Base-by-base conservation (phyloP, 2,113 vertebrate genomes). In the Aegotheles bennettii region DNA sequence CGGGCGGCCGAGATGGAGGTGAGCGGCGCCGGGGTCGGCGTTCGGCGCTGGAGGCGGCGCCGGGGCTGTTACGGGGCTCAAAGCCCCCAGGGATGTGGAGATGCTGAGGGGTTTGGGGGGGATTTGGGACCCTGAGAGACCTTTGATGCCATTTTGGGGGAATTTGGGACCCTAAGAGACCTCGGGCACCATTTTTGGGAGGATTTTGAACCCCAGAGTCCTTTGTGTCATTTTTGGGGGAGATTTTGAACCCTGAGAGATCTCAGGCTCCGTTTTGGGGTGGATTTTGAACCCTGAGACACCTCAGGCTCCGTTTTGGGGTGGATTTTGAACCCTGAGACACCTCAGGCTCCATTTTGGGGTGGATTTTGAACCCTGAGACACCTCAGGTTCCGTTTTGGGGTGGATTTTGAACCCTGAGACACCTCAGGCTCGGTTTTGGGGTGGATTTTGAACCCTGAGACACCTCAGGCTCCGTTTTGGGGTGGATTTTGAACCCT, bases 1-100 rank as follows among this genome's bases (percentile, higher is more conserved):
- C 97, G 99, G 63, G 99, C 99, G 12, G 99, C 99, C 10, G 99
- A 99, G 96, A 99, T 99, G 99, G 99, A 99, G 99, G 99, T 99
- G 95, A 97, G 97, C 2, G 20, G 4, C 1, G 10, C 23, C 2
- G 5, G 23, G 65, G 36, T 25, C 23, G 48, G 48, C 18, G 47
- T 19, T 47, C 1, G 6, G 15, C 3, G 8, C 21, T 25, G 29
- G 69, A 54, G 50, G 70, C 0, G 4, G 9, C 4, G 0, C 2
- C 3, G 54, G 43, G 36, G 42, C 33, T 29, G 15, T 19, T 47
- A 18, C 2, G 7, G 18, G 28, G 24, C 47, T 28, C 21, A 29
- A 65, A 54, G 7, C 15, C 26, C 7, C 1, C 33, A 18, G 33
- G 40, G 20, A 15, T 1, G 1, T 42, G 59, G 0, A 2, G 59